These are phyloP conservation scores for Oasisia sp. DNA, from an alignment of 2,888 invertebrate species.

Conservation along the genomic window DNA sequence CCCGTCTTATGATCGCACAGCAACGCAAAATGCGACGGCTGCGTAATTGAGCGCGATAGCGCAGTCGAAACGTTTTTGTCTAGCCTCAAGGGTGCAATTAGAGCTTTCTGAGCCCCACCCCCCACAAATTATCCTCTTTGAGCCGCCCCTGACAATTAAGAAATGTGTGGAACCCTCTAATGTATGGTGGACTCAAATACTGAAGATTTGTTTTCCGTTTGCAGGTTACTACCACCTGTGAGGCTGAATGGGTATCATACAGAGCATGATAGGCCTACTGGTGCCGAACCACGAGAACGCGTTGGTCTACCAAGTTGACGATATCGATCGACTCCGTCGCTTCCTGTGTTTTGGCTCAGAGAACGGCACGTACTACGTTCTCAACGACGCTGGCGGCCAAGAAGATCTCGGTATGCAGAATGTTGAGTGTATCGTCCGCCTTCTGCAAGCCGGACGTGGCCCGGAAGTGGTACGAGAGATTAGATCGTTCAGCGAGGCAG, in stretches of 20 bases:
- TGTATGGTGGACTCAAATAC: not conserved
- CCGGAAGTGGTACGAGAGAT: slow-evolving; percentile 57
- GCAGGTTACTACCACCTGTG: not conserved
- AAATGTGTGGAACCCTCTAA: no score
- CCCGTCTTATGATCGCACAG: no score
- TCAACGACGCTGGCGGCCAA: slow-evolving; percentile 38
- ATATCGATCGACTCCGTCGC: slow-evolving; percentile 58
- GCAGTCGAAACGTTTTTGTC: no score
- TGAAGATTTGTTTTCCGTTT: not conserved
- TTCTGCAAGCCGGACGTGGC: slow-evolving; percentile 60
- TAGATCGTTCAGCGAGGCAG: slow-evolving; percentile 55
- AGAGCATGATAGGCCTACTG: no score
- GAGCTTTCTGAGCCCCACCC: no score
- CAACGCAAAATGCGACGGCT: no score
- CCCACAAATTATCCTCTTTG: no score
- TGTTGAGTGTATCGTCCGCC: slow-evolving; percentile 51
- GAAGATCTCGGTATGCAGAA: slow-evolving; percentile 59
- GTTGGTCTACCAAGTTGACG: slow-evolving; percentile 59
- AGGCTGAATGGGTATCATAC: not conserved
- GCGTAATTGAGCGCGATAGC: no score
- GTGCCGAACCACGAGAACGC: slow-evolving; percentile 51
- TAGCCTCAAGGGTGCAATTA: no score
- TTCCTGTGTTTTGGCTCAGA: slow-evolving; percentile 63
- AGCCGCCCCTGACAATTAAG: no score
- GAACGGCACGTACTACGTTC: slow-evolving; percentile 59